These are phyloP conservation scores for Ahaetulla prasina DNA, from an alignment of 2,113 vertebrate species.

Conservation along the genomic window DNA sequence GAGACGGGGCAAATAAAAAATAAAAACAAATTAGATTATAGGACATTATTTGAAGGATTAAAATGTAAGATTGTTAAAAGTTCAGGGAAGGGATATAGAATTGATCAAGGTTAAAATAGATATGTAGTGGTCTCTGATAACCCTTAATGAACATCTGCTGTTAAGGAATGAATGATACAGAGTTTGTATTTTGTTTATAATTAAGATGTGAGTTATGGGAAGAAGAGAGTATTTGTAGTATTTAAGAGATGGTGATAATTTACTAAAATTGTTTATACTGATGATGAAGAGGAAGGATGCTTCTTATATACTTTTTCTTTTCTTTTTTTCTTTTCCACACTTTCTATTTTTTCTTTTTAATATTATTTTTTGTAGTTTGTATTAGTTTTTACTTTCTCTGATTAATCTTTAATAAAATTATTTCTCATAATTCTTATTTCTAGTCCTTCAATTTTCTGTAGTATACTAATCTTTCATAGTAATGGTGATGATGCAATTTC, in stretches of 20 bases:
- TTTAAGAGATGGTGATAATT: not conserved
- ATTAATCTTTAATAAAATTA: not conserved
- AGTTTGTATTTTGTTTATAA: not conserved
- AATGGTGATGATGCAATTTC: not conserved
- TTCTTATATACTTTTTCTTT: not conserved
- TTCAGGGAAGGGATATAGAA: not conserved
- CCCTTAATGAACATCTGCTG: not conserved
- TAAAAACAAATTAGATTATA: not conserved
- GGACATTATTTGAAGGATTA: not conserved
- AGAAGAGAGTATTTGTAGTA: not conserved
- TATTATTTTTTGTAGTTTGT: not conserved
- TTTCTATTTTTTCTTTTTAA: not conserved
- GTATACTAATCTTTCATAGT: not conserved
- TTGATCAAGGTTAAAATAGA: not conserved
- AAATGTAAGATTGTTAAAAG: not conserved
- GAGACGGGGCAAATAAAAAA: not conserved
- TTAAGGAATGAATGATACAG: not conserved
- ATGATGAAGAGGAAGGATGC: not conserved
- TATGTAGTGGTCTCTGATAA: not conserved
- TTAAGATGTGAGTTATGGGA: not conserved
- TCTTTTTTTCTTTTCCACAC: not conserved
- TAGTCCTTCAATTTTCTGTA: slow-evolving; percentile 3
- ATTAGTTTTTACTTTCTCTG: not conserved
- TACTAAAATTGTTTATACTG: not conserved
- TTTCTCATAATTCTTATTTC: not conserved